phyloP scores from a whole-genome alignment of 2,888 invertebrate genomes.

The Ornithoptera priamus region DNA sequence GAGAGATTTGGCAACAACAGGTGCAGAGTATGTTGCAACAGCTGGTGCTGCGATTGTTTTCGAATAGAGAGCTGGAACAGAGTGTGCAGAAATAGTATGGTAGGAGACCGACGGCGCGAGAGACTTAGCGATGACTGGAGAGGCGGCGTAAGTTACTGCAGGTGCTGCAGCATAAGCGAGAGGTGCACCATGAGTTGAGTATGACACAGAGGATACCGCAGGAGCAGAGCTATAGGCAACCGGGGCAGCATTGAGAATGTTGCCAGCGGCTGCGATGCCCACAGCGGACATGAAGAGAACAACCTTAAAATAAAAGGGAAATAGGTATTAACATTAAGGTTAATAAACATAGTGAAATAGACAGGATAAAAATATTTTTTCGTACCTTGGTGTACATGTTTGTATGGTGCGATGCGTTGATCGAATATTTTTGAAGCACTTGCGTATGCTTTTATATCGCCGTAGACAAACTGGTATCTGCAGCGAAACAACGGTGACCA shows the following conservation, averaged over 20 bases:
- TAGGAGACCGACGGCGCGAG: constrained; percentile 54
- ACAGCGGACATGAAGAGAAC: constrained; percentile 79
- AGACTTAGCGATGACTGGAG: constrained; percentile 47
- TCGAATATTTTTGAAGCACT: constrained; percentile 64
- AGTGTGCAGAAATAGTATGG: constrained; percentile 50
- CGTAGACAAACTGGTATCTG: constrained; percentile 60
- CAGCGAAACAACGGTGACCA: constrained; percentile 32
- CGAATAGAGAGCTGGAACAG: constrained; percentile 54
- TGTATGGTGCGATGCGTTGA: constrained; percentile 59
- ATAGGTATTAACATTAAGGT: background rate
- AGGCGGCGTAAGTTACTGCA: constrained; percentile 43
- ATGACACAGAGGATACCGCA: constrained; percentile 56
- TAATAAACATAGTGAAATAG: background rate
- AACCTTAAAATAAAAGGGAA: constrained; percentile 52
- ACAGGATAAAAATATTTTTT: constrained; percentile 7
- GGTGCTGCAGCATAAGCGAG: constrained; percentile 49
- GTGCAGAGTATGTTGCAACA: constrained; percentile 36
- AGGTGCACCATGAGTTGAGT: constrained; percentile 41
- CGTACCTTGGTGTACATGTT: constrained; percentile 75
- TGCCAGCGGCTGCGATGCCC: constrained; percentile 82
- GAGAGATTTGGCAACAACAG: constrained; percentile 41
- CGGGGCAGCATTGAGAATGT: constrained; percentile 66
- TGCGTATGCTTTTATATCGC: constrained; percentile 70
- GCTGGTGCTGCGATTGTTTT: constrained; percentile 36
- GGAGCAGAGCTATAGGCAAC: constrained; percentile 77